phyloP scores from a whole-genome alignment of 2,113 vertebrate species.

The Engystomops pustulosus region DNA sequence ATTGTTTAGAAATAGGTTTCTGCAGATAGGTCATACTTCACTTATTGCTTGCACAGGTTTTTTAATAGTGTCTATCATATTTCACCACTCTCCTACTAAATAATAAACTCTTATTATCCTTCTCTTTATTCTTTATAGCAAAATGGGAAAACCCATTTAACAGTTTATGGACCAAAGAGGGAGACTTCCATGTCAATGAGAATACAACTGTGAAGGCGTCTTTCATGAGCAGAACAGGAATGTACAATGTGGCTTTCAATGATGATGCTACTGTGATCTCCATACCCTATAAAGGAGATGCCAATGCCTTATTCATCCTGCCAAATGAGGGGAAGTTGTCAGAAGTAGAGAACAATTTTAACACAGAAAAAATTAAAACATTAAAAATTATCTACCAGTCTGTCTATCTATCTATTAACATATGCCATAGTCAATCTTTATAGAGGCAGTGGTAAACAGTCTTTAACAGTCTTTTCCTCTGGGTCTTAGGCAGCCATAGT shows the following conservation, averaged over 20 bases:
- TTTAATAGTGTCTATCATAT: no score
- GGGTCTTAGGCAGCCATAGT: no score
- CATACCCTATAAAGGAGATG: slow-evolving; percentile 82
- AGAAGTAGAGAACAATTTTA: slow-evolving; percentile 73
- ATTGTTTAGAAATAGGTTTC: no score
- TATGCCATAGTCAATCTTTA: no score
- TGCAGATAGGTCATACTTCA: no score
- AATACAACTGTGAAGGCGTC: slow-evolving; percentile 63
- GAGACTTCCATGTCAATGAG: slow-evolving; percentile 65
- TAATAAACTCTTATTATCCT: background rate
- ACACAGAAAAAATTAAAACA: slow-evolving; percentile 63
- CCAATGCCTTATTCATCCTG: slow-evolving; percentile 85
- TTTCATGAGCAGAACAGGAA: slow-evolving; percentile 42
- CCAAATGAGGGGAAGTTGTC: slow-evolving; percentile 79
- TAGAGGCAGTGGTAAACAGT: no score
- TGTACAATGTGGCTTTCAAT: slow-evolving; percentile 74
- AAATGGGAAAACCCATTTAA: slow-evolving; percentile 75
- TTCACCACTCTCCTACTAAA: background rate
- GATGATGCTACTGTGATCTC: slow-evolving; percentile 74
- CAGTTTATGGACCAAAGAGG: slow-evolving; percentile 62
- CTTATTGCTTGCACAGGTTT: no score
- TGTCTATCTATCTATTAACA: background rate
- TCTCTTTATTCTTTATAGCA: slow-evolving; percentile 57
- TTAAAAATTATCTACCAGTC: slow-evolving; percentile 64
- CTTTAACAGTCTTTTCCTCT: no score